Evolutionary conservation across 2,113 vertebrate genomes (phyloP).

Genomic region (Heliornis fulica): DNA sequence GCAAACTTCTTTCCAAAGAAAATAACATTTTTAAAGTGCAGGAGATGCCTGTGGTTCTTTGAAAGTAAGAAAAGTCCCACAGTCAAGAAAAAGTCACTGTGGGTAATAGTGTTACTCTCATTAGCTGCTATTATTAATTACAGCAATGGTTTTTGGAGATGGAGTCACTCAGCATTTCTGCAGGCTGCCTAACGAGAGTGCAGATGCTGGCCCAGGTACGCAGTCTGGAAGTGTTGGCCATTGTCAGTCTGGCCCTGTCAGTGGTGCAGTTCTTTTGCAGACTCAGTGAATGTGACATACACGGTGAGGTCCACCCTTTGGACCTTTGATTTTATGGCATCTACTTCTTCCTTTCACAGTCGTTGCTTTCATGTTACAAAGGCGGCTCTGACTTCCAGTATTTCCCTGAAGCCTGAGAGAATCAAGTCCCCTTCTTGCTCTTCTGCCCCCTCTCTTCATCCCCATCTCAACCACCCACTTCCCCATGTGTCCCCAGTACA

Average conservation of each 20-base stretch:
- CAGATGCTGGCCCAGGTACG: not conserved
- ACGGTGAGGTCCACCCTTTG: not conserved
- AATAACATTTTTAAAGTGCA: not conserved
- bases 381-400: not conserved
- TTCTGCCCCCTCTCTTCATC: not conserved
- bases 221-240: not conserved
- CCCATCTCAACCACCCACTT: not conserved
- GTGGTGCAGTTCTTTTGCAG: not conserved
- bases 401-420: not conserved
- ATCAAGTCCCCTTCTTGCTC: not conserved
- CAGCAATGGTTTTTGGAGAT: not conserved
- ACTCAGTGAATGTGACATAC: accelerated
- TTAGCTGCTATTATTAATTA: not conserved
- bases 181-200: not conserved
- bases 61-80: not conserved
- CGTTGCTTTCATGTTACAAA: not conserved
- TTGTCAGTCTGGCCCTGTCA: not conserved
- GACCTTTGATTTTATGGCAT: not conserved
- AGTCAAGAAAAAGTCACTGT: not conserved
- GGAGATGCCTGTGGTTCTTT: not conserved
- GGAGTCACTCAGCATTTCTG: not conserved
- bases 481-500: not conserved
- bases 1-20: not conserved
- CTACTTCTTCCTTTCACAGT: not conserved
- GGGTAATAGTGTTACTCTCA: not conserved